These are phyloP conservation scores for Chelonia mydas DNA, from an alignment of 2,797 vertebrate species.

Conservation along the genomic window DNA sequence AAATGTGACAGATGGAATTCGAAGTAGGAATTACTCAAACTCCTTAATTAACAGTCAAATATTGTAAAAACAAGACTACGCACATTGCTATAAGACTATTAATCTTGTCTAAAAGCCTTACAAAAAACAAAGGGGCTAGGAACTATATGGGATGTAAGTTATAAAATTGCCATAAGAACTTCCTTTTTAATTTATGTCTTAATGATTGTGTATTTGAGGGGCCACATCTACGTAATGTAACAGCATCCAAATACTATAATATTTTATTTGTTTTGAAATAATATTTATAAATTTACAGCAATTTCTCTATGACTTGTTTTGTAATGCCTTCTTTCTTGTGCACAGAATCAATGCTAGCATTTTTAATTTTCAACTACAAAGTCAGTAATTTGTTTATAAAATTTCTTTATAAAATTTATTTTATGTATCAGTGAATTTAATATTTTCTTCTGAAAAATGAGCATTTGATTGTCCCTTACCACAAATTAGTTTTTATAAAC, in stretches of 20 bases:
- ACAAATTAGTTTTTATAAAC: constrained; percentile 56
- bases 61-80: not conserved
- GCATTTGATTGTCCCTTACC: constrained; percentile 38
- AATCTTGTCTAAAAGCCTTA: not conserved
- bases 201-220: not conserved
- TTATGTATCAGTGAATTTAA: not conserved
- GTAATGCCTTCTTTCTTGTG: not conserved
- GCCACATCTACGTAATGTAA: not conserved
- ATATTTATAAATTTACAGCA: not conserved
- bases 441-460: constrained; percentile 46
- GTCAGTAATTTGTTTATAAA: not conserved
- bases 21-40: not conserved
- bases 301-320: not conserved
- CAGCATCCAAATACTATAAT: not conserved
- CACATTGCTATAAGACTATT: not conserved
- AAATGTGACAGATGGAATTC: not conserved
- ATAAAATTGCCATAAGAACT: not conserved
- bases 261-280: not conserved
- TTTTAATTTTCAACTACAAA: not conserved
- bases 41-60: not conserved
- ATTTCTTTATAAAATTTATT: not conserved
- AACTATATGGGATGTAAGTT: not conserved
- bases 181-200: not conserved
- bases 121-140: not conserved
- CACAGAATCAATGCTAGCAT: not conserved